These are phyloP conservation scores for Odocoileus hemionus DNA, from an alignment of 2,113 vertebrate genomes.

Conservation along the genomic window DNA sequence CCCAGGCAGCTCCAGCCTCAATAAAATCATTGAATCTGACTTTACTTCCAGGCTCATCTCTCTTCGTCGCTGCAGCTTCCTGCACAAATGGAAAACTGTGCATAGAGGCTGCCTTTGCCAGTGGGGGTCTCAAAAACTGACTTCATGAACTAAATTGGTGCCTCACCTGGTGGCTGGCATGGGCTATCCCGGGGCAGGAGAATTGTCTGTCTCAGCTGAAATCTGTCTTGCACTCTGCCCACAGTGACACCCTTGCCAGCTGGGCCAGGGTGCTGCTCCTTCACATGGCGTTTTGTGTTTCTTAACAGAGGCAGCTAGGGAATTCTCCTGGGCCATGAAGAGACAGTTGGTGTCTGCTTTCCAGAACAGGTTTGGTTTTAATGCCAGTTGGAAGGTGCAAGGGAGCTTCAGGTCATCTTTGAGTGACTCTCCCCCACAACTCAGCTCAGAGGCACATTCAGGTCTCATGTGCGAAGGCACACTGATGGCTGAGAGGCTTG, in stretches of 20 bases:
- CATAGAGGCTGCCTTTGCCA: neutral
- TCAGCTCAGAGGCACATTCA: neutral
- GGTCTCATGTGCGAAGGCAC: neutral
- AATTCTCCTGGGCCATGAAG: neutral
- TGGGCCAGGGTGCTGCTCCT: neutral
- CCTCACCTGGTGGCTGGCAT: neutral
- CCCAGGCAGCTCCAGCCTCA: neutral
- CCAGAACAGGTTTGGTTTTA: neutral
- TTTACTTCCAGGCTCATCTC: neutral
- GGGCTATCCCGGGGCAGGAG: neutral
- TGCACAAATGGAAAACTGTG: neutral
- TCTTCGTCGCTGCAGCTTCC: neutral
- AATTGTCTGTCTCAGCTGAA: neutral
- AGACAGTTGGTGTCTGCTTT: neutral
- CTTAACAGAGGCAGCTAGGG: neutral
- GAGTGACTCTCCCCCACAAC: neutral
- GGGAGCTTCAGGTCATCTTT: neutral
- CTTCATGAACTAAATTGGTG: neutral
- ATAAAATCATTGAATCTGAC: conserved; percentile 65
- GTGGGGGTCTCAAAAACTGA: neutral
- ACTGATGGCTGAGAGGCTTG: rapidly evolving
- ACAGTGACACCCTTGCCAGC: neutral
- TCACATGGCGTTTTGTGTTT: neutral
- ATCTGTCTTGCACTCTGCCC: neutral
- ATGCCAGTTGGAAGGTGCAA: neutral